These are phyloP conservation scores for Catharus minimus DNA, from an alignment of 2,113 vertebrate genomes.

Conservation along the genomic window DNA sequence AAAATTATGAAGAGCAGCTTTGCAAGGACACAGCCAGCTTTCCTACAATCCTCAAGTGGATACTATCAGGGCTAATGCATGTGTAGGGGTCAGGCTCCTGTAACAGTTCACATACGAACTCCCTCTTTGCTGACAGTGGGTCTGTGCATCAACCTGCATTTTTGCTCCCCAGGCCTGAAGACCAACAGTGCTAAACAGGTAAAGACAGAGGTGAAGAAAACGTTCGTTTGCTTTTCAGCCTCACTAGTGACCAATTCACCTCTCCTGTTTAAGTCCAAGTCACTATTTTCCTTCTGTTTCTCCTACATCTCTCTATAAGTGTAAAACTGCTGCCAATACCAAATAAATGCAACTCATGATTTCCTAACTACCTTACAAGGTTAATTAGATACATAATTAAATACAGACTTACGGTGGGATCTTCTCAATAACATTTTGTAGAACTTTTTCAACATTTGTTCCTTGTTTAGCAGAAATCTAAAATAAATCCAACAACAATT, in stretches of 20 bases:
- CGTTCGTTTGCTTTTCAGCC: neutral
- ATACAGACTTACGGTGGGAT: slow-evolving; percentile 88
- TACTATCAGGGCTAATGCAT: neutral
- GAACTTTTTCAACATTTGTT: slow-evolving; percentile 88
- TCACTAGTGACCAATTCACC: accelerated
- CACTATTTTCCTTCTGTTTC: neutral
- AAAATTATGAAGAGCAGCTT: neutral
- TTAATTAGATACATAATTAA: neutral
- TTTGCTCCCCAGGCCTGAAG: neutral
- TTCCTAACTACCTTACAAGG: neutral
- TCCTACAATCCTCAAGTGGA: neutral
- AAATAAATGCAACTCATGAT: neutral
- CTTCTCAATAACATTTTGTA: slow-evolving; percentile 85
- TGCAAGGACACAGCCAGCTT: neutral
- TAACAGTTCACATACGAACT: neutral
- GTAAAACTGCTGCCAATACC: neutral
- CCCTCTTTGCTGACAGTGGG: neutral
- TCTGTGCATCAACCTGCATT: neutral
- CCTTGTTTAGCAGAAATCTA: slow-evolving; percentile 97
- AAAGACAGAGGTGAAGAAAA: neutral
- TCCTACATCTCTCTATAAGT: neutral
- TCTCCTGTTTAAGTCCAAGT: neutral
- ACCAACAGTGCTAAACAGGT: too few relatives aligned
- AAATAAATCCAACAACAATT: slow-evolving; percentile 1
- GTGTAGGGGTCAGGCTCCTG: neutral